Evolutionary conservation across 2,113 vertebrate species (phyloP).

Genomic region (Phrynosoma blainvillii): DNA sequence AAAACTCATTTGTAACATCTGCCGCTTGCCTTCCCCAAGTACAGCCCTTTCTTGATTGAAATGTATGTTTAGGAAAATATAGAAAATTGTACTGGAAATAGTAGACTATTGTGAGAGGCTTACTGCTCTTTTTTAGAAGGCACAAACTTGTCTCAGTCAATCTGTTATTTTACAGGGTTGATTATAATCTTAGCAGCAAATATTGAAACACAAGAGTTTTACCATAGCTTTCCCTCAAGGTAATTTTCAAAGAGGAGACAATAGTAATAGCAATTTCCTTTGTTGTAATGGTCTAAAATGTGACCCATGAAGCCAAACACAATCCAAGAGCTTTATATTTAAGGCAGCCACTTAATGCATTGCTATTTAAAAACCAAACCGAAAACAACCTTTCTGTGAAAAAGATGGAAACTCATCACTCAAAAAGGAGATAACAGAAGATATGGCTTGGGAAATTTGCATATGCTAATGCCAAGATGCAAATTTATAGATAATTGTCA

Average conservation of each 20-base stretch:
- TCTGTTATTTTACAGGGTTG: slow-evolving; percentile 42
- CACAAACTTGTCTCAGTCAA: slow-evolving; percentile 22
- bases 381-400: neutral
- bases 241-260: slow-evolving; percentile 58
- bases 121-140: slow-evolving; percentile 35
- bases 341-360: no score
- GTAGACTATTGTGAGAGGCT: neutral
- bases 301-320: neutral
- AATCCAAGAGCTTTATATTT: neutral
- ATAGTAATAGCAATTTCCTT: slow-evolving; percentile 60
- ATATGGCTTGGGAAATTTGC: neutral
- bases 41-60: slow-evolving; percentile 33
- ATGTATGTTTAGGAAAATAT: neutral
- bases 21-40: slow-evolving; percentile 44
- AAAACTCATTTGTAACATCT: slow-evolving; percentile 51
- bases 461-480: neutral
- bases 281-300: slow-evolving; percentile 54
- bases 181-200: slow-evolving; percentile 25
- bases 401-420: neutral
- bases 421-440: neutral
- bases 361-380: neutral
- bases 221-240: slow-evolving; percentile 38
- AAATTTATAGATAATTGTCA: neutral
- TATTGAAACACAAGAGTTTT: slow-evolving; percentile 26
- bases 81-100: slow-evolving; percentile 50